Conservation (phyloP, 1,140 invertebrate genomes). For the Mamestra configurata region DNA sequence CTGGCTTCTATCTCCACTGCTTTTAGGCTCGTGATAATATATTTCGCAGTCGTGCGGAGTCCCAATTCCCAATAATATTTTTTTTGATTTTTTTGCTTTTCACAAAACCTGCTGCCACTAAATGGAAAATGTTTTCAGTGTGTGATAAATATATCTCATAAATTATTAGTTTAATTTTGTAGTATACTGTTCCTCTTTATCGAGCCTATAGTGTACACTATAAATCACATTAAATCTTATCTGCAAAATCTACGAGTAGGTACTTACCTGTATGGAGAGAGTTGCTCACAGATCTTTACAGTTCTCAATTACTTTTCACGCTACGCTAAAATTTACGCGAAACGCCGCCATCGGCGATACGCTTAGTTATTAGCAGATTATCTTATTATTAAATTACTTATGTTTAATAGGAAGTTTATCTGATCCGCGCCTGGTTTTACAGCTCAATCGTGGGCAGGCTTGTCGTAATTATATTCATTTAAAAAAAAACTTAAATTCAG, state of each 20-base stretch:
- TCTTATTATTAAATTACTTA: background rate
- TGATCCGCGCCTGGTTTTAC: background rate
- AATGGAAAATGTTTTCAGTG: no score
- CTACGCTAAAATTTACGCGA: background rate
- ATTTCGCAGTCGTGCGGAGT: no score
- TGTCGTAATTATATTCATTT: constrained; percentile 14
- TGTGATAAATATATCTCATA: no score
- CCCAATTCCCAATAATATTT: no score
- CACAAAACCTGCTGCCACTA: no score
- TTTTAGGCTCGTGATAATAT: no score
- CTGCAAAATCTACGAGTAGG: background rate
- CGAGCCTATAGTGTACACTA: background rate
- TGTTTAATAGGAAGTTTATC: background rate
- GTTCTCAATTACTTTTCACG: background rate
- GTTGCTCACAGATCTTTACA: background rate
- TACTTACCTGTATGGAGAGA: background rate
- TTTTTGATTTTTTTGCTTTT: no score
- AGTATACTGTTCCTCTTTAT: no score
- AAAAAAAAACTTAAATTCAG: no score
- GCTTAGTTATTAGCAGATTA: background rate
- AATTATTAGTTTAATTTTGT: no score
- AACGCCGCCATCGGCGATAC: background rate
- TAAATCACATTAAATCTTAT: background rate
- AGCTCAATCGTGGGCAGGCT: background rate
- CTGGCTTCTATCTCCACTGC: no score